These are phyloP conservation scores for Plecotus auritus DNA, from an alignment of 2,113 vertebrate genomes.

Conservation along the genomic window DNA sequence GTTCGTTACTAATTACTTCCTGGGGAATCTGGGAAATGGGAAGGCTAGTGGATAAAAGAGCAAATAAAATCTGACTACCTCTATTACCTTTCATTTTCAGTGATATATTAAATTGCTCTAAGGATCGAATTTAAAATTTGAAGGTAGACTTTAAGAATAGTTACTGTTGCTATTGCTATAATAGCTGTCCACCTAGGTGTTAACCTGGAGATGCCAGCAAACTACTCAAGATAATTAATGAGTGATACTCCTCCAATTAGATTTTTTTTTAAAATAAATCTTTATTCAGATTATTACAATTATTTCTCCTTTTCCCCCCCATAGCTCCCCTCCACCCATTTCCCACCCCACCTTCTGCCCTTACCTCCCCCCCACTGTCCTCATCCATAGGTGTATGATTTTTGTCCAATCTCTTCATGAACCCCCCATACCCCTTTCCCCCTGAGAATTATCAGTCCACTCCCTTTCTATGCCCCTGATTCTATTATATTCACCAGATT, in stretches of 20 bases:
- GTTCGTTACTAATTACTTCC: slow-evolving; percentile 10
- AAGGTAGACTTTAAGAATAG: not conserved
- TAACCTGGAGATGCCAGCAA: not conserved
- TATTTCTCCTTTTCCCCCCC: no score
- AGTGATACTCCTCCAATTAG: not conserved
- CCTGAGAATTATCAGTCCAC: no score
- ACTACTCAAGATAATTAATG: not conserved
- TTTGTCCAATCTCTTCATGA: no score
- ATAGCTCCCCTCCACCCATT: no score
- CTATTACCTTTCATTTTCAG: slow-evolving; percentile 7
- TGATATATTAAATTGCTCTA: not conserved
- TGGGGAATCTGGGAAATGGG: not conserved
- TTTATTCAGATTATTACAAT: no score
- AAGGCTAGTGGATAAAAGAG: not conserved
- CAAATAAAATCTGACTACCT: not conserved
- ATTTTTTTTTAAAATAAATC: no score
- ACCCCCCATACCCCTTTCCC: no score
- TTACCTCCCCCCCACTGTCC: no score
- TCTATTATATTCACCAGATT: no score
- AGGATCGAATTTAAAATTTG: not conserved
- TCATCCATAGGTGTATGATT: no score
- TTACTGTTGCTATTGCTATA: not conserved
- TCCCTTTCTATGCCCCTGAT: no score
- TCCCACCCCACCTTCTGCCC: no score
- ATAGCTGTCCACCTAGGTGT: not conserved